These are phyloP conservation scores for Caenorhabditis sp. DNA, from an alignment of 2,888 invertebrate species.

Conservation along the genomic window DNA sequence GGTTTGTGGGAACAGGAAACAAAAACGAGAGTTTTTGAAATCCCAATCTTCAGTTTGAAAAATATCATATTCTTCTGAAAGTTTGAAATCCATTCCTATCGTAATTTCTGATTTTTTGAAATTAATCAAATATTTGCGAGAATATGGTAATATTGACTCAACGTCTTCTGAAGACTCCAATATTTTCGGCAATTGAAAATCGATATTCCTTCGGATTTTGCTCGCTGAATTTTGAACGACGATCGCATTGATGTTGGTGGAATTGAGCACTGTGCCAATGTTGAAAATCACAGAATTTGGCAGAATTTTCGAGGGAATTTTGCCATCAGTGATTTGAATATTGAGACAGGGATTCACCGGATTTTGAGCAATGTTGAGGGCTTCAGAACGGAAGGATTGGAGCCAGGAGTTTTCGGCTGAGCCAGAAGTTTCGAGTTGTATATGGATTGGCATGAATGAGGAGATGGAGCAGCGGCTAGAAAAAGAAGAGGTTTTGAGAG, in stretches of 20 bases:
- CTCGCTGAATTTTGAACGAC: neutral
- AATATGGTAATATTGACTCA: neutral
- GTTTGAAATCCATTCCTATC: neutral
- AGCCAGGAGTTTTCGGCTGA: conserved; percentile 17
- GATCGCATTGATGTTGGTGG: neutral
- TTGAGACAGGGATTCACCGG: conserved; percentile 30
- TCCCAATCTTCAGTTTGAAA: neutral
- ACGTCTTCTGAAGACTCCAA: neutral
- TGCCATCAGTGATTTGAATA: neutral
- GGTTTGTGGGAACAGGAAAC: neutral
- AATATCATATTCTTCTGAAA: neutral
- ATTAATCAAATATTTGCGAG: neutral
- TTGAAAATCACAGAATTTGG: neutral
- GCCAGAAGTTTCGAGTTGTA: conserved; percentile 15
- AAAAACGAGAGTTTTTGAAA: neutral
- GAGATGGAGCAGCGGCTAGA: conserved; percentile 47
- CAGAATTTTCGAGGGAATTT: conserved; percentile 3
- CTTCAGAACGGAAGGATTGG: conserved; percentile 3
- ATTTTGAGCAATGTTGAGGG: conserved; percentile 17
- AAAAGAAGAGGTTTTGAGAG: neutral
- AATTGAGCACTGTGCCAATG: neutral
- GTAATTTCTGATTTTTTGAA: neutral
- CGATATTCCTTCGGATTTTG: neutral
- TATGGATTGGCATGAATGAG: conserved; percentile 43
- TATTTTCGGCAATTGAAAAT: neutral